phyloP scores from a whole-genome alignment of 2,113 vertebrate species.

The Galeopterus variegatus region DNA sequence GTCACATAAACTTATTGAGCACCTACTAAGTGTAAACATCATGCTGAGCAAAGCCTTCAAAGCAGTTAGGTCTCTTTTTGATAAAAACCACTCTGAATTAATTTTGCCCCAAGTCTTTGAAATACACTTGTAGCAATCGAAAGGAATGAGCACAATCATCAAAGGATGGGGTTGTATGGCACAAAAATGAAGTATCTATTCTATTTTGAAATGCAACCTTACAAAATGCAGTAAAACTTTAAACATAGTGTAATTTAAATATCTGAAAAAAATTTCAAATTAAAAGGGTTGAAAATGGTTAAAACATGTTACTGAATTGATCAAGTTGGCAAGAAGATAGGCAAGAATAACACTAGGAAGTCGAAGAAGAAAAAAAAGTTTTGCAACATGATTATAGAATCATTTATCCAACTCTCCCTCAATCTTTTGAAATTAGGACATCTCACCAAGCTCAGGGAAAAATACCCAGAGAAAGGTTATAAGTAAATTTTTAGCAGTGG shows the following conservation, averaged over 20 bases:
- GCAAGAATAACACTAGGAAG: background rate
- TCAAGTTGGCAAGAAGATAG: background rate
- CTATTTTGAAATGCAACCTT: conserved; percentile 22
- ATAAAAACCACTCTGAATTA: conserved; percentile 20
- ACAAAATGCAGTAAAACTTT: background rate
- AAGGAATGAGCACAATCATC: background rate
- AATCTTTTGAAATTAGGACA: background rate
- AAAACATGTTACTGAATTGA: background rate
- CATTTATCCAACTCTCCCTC: background rate
- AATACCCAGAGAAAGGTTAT: background rate
- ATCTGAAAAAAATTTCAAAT: conserved; percentile 24
- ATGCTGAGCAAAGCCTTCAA: background rate
- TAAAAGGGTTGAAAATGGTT: background rate
- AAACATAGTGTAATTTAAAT: background rate
- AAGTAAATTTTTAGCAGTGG: background rate
- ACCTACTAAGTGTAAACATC: background rate
- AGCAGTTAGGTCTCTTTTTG: background rate
- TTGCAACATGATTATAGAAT: background rate
- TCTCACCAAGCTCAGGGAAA: background rate
- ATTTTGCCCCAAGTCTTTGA: conserved; percentile 16
- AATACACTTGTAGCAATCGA: background rate
- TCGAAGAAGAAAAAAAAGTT: background rate
- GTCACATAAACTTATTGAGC: background rate
- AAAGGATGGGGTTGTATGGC: background rate
- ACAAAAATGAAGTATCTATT: background rate